Evolutionary conservation across 2,888 invertebrate species (phyloP), one percentile per base, ranked within the genome.

Genomic region (Temnothorax rugatulus): DNA sequence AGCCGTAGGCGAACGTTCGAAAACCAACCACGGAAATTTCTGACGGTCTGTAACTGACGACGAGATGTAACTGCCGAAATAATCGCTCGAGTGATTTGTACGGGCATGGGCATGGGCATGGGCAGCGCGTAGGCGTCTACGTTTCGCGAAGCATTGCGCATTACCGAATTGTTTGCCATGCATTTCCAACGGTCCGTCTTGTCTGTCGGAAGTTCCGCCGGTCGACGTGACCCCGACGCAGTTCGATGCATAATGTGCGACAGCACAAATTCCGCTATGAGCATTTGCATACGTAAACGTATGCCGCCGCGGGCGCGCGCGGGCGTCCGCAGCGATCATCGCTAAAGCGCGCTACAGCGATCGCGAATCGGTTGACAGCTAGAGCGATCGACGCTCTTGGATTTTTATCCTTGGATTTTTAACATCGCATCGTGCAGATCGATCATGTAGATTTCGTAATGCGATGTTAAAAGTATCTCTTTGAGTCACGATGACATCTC

Each of bases 211-310:
- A 92, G 91, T 92, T 91, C 86, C 90, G 83, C 64, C 74, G 61
- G 77, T 74, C 85, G 85, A 84, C 86, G 75, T 64, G 85, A 86
- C 90, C 85, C 63, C 86, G 68, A 84, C 90, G 89, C 87, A 89
- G 86, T 84, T 84, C 86, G 88, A 84, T 83, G 87, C 86, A 87
- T 88, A 86, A 87, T 86, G 84, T 84, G 81, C 81, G 91, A 88
- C 90, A 86, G 89, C 91, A 90, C 88, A 89, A 90, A 92, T 92
- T 89, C 91, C 86, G 84, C 87, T 84, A n/a, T 41, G 89, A 84
- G 86, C 89, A 92, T 92, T 92, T 92, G 90, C 92, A 92, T 92
- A 89, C 87, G 84, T 91, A 91, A 92, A 92, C 91, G 89, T 29
- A 29, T 29, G 29, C 76, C 75, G 71, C 84, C 90, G 5, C 34